These are phyloP conservation scores for Epizoanthus illoricatus DNA, from an alignment of 92 coral and sea anemone species.

Conservation along the genomic window DNA sequence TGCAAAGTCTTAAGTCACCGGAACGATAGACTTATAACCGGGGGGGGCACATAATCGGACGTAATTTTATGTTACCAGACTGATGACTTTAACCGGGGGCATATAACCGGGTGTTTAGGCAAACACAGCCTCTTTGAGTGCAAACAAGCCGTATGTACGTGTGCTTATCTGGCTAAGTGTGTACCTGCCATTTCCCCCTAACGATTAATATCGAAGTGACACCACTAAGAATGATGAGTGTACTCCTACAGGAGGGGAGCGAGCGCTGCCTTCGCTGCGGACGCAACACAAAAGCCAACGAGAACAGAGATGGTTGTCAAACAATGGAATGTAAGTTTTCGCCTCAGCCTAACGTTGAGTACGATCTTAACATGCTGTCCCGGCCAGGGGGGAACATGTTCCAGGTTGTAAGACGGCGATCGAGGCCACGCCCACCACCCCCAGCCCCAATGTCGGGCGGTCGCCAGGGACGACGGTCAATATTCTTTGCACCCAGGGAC, in stretches of 20 bases:
- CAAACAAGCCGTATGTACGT: too few species aligned
- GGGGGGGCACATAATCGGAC: too few species aligned
- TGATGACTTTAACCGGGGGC: too few species aligned
- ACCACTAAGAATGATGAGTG: not conserved
- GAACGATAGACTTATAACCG: too few species aligned
- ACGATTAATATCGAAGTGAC: too few species aligned
- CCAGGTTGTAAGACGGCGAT: slow-evolving; percentile 24
- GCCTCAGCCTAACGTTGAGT: slow-evolving; percentile 46
- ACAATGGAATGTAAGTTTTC: slow-evolving; percentile 50
- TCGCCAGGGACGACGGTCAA: slow-evolving; percentile 15
- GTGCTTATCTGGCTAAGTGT: too few species aligned
- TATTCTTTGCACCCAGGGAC: not conserved
- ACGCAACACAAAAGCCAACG: slow-evolving; percentile 45
- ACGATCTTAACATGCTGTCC: slow-evolving; percentile 68
- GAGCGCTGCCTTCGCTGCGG: slow-evolving; percentile 69
- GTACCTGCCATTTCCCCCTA: too few species aligned
- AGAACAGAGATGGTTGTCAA: slow-evolving; percentile 62
- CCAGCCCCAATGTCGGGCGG: not conserved
- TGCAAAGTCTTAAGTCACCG: too few species aligned
- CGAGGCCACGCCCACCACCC: too few species aligned
- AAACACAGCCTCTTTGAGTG: too few species aligned
- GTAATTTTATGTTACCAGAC: too few species aligned
- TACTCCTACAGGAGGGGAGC: slow-evolving; percentile 60
- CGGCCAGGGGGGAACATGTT: slow-evolving; percentile 76
- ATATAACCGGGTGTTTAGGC: too few species aligned